Percentiles rank a stretch among this genome's conserved stretches.
Conservation (phyloP, 2,113 vertebrate species). For the Scortum barcoo region DNA sequence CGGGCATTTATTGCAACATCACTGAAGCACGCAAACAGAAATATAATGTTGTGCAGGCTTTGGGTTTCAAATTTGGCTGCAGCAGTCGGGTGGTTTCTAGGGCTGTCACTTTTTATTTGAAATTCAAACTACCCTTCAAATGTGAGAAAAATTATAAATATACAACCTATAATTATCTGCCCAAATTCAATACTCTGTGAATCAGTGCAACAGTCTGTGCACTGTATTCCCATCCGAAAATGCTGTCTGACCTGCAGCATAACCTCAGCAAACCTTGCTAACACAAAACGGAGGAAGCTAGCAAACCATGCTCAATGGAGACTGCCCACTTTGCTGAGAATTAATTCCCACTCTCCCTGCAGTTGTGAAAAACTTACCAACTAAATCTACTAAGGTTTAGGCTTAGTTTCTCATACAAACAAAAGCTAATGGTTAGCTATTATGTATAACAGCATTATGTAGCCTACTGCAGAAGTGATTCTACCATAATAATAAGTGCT, state of each 20-base stretch:
- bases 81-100: conserved; percentile 6
- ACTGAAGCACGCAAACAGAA: conserved; percentile 2
- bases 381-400: too few relatives aligned
- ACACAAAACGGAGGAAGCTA: background rate
- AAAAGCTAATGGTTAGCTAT: too few relatives aligned
- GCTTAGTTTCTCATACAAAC: too few relatives aligned
- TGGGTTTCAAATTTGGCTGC: conserved; percentile 16
- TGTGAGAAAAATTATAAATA: background rate
- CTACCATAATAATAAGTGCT: too few relatives aligned
- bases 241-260: background rate
- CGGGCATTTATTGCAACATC: conserved; percentile 14
- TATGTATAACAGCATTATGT: too few relatives aligned
- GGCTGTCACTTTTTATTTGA: too few relatives aligned
- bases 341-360: too few relatives aligned
- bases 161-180: background rate
- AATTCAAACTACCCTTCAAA: conserved; percentile 5
- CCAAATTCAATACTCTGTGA: background rate
- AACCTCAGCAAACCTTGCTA: background rate
- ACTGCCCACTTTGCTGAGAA: too few relatives aligned
- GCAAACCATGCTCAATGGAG: too few relatives aligned
- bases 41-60: background rate
- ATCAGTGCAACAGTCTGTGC: background rate
- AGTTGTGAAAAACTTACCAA: too few relatives aligned
- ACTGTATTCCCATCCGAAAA: background rate
- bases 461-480: too few relatives aligned